Evolutionary conservation across 2,797 vertebrate genomes (phyloP), one percentile per base, ranked within the genome.

Genomic region (Myotis planiceps): DNA sequence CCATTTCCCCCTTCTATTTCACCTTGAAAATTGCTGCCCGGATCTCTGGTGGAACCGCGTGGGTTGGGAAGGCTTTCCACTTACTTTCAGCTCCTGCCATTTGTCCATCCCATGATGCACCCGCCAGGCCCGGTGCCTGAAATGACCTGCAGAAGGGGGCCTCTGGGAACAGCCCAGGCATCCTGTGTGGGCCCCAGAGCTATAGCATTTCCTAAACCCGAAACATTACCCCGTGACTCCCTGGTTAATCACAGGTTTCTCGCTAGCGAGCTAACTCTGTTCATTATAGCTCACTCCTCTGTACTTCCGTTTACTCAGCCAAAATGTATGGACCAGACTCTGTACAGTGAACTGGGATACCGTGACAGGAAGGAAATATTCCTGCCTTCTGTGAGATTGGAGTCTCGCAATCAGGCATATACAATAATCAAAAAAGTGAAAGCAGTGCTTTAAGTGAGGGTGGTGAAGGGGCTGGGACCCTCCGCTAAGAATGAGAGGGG

Each of bases 1-100:
- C 87, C 81, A 93, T 92, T 96, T 96, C 4, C 60, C 78, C 10
- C n/a, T 92, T 95, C 95, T 80, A 86, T 93, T 96, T 96, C 92
- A 95, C 87, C 94, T 88, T 5, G 51, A 94, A 97, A 96, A 95
- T 93, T 81, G 90, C 90, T 92, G 72, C 65, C 66, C 55, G 66
- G 90, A 79, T 94, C 96, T 92, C 95, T 86, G 80, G 78, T 86
- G 72, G 72, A 90, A 18, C 34, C 53, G 25, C 27, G 66, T 47
- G 49, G 66, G 81, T 79, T 42, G 89, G 45, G 88, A 95, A 91
- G 79, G 21, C n/a, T 75, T 92, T 90, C 90, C 69, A 71, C 45
- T 96, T 69, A 75, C 51, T 90, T 58, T 86, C 34, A 13, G 76
- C 69, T 93, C 34, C 45, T 79, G 16, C 45, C 45, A 82, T 92